Percentiles rank a stretch among this genome's conserved stretches.
Evolutionary conservation across 2,113 vertebrate genomes (phyloP).

Genomic region (Psammodynastes pulverulentus): DNA sequence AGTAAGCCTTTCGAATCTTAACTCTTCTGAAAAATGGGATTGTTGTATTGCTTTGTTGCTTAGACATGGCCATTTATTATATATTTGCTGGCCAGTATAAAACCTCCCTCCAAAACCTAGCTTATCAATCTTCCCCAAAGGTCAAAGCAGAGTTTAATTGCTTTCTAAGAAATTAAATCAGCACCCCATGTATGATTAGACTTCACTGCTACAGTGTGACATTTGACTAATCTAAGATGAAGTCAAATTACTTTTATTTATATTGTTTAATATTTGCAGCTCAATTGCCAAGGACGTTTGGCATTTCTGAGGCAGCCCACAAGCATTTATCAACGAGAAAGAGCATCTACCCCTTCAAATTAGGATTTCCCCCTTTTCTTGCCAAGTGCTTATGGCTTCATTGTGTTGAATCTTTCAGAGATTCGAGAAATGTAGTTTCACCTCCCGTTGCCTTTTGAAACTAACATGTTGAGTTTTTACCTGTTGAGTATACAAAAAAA

Average conservation of each 20-base stretch:
- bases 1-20: not conserved
- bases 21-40: not conserved
- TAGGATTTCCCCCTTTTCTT: not conserved
- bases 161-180: constrained; percentile 23
- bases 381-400: not conserved
- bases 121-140: constrained; percentile 6
- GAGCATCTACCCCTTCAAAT: not conserved
- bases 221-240: not conserved
- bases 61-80: not conserved
- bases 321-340: not conserved
- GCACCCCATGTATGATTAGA: not conserved
- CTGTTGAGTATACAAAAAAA: not conserved
- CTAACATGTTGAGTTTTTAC: not conserved
- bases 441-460: not conserved
- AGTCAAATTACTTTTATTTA: not conserved
- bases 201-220: not conserved
- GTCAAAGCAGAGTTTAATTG: constrained; percentile 17
- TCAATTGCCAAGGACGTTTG: not conserved
- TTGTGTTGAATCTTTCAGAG: not conserved
- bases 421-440: not conserved
- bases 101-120: not conserved
- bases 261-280: not conserved
- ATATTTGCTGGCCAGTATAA: not conserved
- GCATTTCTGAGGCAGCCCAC: not conserved
- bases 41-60: not conserved